These are phyloP conservation scores for Aurelia aurita DNA, from an alignment of 30 jellyfish, hydroid and myxozoan genomes.

Conservation along the genomic window DNA sequence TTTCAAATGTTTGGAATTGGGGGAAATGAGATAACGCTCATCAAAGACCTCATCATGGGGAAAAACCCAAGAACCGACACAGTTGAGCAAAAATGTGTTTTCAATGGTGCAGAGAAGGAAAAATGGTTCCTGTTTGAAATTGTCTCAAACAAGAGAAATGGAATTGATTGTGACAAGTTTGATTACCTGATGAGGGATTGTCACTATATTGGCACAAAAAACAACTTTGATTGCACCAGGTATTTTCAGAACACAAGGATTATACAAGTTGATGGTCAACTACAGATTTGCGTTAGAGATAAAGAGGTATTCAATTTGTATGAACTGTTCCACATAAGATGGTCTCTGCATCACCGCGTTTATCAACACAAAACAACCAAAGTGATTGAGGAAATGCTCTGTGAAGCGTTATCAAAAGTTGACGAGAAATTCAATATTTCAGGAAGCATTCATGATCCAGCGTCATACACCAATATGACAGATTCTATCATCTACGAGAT, in stretches of 20 bases:
- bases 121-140: constrained; percentile 81
- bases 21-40: constrained; percentile 51
- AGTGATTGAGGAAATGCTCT: constrained; percentile 74
- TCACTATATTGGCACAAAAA: constrained; percentile 65
- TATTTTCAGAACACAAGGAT: constrained; percentile 65
- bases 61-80: constrained; percentile 56
- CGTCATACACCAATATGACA: constrained; percentile 45
- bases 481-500: constrained; percentile 79
- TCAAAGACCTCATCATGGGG: constrained; percentile 83
- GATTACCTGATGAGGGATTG: constrained; percentile 85
- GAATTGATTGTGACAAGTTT: constrained; percentile 86
- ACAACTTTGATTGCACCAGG: constrained; percentile 71
- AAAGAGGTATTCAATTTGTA: constrained; percentile 68
- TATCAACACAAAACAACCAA: constrained; percentile 81
- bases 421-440: constrained; percentile 53
- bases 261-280: constrained; percentile 72
- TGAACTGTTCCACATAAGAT: constrained; percentile 83
- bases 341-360: constrained; percentile 87
- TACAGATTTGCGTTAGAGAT: constrained; percentile 72
- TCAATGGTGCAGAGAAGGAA: constrained; percentile 20
- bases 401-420: constrained; percentile 75
- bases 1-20: constrained; percentile 44
- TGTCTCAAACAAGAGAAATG: constrained; percentile 77
- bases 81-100: constrained; percentile 37
- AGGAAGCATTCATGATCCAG: constrained; percentile 55